Percentiles rank a stretch among this genome's conserved stretches.
Evolutionary conservation across 2,113 vertebrate species (phyloP).

Genomic region (Mormyrus iriodes): DNA sequence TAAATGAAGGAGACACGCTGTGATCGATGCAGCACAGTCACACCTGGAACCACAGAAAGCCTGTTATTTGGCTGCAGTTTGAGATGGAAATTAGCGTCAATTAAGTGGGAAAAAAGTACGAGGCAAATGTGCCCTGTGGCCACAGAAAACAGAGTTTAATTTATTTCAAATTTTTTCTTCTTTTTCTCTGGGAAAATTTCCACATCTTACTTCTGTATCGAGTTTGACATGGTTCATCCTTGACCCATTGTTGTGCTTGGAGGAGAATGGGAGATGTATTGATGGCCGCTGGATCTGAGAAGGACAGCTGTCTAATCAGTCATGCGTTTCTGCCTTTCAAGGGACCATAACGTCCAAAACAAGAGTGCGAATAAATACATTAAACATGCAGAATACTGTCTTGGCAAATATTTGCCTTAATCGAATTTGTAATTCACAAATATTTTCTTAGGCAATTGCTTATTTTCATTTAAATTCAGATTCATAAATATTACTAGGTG

Average conservation of each 20-base stretch:
- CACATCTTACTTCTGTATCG: neutral
- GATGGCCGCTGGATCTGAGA: neutral
- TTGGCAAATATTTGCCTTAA: neutral
- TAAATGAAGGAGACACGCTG: slow-evolving; percentile 89
- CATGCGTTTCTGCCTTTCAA: neutral
- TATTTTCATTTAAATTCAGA: neutral
- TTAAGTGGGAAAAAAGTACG: neutral
- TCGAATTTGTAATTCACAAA: neutral
- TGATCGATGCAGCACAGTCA: slow-evolving; percentile 89
- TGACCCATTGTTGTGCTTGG: neutral
- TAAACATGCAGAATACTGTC: neutral
- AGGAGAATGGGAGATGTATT: neutral
- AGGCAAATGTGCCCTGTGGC: slow-evolving; percentile 3
- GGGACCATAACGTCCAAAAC: neutral
- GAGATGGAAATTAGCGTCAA: neutral
- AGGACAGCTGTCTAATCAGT: neutral
- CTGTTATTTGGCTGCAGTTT: slow-evolving; percentile 65
- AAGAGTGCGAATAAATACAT: neutral
- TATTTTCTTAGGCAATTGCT: neutral
- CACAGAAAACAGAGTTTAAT: neutral
- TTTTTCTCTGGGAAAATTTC: neutral
- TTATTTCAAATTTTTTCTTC: neutral
- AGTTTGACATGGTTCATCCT: neutral
- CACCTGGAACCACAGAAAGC: slow-evolving; percentile 69
- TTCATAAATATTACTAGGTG: neutral